Conservation (phyloP, 92 coral and sea anemone genomes). For the Pocillopora meandrina region DNA sequence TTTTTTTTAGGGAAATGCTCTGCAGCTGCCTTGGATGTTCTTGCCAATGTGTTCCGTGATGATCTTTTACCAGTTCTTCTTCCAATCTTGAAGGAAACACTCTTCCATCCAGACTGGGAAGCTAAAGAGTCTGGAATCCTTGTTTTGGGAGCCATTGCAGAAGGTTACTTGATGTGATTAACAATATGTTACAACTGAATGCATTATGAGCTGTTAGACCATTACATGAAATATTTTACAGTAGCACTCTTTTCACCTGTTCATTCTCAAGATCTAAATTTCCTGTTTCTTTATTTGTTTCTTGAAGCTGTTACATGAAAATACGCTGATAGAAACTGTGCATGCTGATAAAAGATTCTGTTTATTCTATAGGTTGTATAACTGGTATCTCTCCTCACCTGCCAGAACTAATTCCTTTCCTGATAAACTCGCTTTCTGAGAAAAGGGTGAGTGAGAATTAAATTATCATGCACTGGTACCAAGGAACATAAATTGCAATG, state of each 20-base stretch:
- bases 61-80: conserved; percentile 90
- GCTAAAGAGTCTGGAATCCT: conserved; percentile 98
- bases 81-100: conserved; percentile 92
- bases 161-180: conserved; percentile 47
- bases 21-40: conserved; percentile 97
- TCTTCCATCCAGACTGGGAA: conserved; percentile 99
- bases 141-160: conserved; percentile 96
- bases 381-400: conserved; percentile 95
- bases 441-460: conserved; percentile 70
- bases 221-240: no score
- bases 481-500: background rate
- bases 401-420: conserved; percentile 93
- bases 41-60: conserved; percentile 98
- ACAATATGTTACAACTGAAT: background rate
- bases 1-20: conserved; percentile 83
- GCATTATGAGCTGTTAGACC: no score
- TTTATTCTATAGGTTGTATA: conserved; percentile 70
- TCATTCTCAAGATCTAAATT: no score
- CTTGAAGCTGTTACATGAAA: no score
- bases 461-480: background rate
- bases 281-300: no score
- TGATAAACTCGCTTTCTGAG: conserved; percentile 92
- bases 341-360: background rate
- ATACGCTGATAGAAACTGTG: no score
- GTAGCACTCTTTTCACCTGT: no score